Percentiles rank a stretch among this genome's conserved stretches.
phyloP scores from a whole-genome alignment of 2,888 invertebrate species.

The Sinopyrophorus schimmeli region DNA sequence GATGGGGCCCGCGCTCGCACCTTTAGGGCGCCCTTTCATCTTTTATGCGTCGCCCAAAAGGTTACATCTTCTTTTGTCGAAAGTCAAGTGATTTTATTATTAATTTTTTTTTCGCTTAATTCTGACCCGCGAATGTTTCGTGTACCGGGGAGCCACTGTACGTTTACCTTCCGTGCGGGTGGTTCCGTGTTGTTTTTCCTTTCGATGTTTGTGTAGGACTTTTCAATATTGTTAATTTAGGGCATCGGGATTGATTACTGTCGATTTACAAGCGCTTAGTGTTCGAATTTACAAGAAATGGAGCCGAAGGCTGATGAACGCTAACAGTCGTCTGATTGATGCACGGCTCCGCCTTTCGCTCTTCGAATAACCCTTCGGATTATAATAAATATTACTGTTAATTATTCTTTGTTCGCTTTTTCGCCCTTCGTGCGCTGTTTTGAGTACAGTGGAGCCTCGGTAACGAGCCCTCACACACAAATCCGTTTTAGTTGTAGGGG shows the following conservation, averaged over 20 bases:
- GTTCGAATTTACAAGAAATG: conserved; percentile 15
- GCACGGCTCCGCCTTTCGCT: conserved; percentile 45
- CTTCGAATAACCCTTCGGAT: conserved; percentile 16
- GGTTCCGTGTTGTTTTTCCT: too few species aligned
- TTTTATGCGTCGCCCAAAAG: conserved; percentile 22
- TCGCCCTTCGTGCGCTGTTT: too few species aligned
- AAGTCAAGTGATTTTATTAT: conserved; percentile 49
- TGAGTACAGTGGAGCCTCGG: too few species aligned
- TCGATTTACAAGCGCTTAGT: conserved; percentile 41
- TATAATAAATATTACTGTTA: conserved; percentile 46
- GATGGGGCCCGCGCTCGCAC: conserved; percentile 35
- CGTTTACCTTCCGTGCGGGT: too few species aligned
- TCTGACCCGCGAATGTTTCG: too few species aligned
- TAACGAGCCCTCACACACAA: too few species aligned
- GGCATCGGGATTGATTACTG: conserved; percentile 44
- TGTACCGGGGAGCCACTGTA: too few species aligned
- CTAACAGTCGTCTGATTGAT: conserved; percentile 54
- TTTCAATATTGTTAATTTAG: too few species aligned
- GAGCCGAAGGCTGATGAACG: conserved; percentile 44
- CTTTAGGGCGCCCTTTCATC: conserved; percentile 31
- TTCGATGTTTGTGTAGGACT: too few species aligned
- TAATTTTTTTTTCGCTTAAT: too few species aligned
- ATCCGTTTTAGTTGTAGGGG: too few species aligned
- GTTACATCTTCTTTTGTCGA: conserved; percentile 40
- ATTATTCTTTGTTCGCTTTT: conserved; percentile 31